Percentiles rank a stretch among this genome's conserved stretches.
Evolutionary conservation across 2,888 invertebrate species (phyloP).

Genomic region (Hirtodrosophila alboralis): DNA sequence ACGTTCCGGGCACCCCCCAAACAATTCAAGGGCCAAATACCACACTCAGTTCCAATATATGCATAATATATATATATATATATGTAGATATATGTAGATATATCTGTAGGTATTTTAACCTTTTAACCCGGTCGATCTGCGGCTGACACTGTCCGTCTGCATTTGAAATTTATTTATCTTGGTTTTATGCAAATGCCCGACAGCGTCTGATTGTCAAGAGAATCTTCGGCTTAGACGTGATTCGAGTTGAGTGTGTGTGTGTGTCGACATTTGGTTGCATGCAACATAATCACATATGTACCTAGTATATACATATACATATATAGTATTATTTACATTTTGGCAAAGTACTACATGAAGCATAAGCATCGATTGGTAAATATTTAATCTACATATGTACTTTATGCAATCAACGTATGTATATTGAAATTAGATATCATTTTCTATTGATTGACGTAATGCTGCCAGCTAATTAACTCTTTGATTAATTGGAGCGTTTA

Average conservation of each 20-base stretch:
- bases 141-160: constrained; percentile 48
- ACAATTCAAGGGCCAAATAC: constrained; percentile 26
- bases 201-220: constrained; percentile 59
- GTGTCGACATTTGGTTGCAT: constrained; percentile 20
- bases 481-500: too few relatives aligned
- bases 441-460: too few relatives aligned
- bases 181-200: constrained; percentile 59
- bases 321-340: too few relatives aligned
- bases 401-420: too few relatives aligned
- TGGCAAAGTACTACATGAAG: too few relatives aligned
- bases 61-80: constrained; percentile 2
- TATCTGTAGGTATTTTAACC: constrained; percentile 52
- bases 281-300: constrained; percentile 16
- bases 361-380: too few relatives aligned
- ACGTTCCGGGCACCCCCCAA: constrained; percentile 41
- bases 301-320: not conserved
- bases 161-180: constrained; percentile 61
- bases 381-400: too few relatives aligned
- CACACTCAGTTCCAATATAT: constrained; percentile 27
- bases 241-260: constrained; percentile 29
- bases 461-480: too few relatives aligned
- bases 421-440: too few relatives aligned
- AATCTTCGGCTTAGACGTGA: constrained; percentile 60
- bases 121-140: constrained; percentile 66
- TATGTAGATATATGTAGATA: constrained; percentile 3